Base-by-base conservation (phyloP, 2,888 invertebrate species). In the Parnassius mnemosyne region DNA sequence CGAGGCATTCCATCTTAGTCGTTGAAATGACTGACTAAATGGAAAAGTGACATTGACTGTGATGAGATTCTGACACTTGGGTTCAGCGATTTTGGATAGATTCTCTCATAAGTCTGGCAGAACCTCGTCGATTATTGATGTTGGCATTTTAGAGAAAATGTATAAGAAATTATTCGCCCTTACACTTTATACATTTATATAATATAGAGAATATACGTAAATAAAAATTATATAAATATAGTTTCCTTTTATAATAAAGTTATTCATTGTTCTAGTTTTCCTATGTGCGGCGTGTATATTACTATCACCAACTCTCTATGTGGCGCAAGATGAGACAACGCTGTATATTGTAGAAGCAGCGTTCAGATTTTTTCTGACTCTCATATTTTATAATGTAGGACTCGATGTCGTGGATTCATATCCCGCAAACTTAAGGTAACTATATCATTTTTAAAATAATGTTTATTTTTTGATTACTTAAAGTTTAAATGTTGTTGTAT, bases 401-500 rank as follows among this genome's bases (percentile, higher is more conserved):
- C 78, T 92, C 57, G 86, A 83, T 41, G 85, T 93, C 1, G 82
- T 93, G 1, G 92, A 93, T 65, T 84, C 83, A 0, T 94, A 93
- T 70, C 93, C 93, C 0, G 93, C 93, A 66, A 91, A 93, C 70
- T 81, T 93, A 68, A 92, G 94, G 94, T 93, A 58, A 74, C 74
- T 68, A 13, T 16, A 25, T 60, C 0, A 16, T 57, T n/a, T 46
- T n/a, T n/a, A 46, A 7, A n/a, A 46, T 46, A 46, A 12, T n/a
- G 5, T 46, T 11, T 12, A 3, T 10, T 46, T 46, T 46, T 46
- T 11, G n/a, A 46, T 10, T 46, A 12, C 7, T 46, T 46, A 43
- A 43, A 11, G 10, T 43, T 43, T 43, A 10, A 43, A 43, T 3
- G 43, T 43, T 7, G 7, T 64, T 43, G 61, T 53, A 80, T 83